Conservation (phyloP, 2,888 invertebrate genomes). For the Liodrosophila aerea region DNA sequence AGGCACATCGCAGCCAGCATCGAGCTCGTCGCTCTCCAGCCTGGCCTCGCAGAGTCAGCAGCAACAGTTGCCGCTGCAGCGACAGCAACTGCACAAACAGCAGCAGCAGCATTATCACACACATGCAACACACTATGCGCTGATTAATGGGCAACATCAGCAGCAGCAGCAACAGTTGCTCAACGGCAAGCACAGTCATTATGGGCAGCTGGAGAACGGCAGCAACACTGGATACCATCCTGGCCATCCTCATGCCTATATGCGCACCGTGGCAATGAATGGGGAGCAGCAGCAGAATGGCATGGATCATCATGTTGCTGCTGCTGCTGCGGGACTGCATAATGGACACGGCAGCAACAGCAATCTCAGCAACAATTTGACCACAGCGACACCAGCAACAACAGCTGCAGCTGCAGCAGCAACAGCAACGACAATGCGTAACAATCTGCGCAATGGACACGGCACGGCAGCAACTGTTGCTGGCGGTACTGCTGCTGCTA, state of each 20-base stretch:
- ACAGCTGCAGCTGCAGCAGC: conserved; percentile 4
- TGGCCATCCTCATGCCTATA: conserved; percentile 47
- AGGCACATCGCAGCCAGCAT: conserved; percentile 81
- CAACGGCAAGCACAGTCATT: conserved; percentile 59
- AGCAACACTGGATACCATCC: conserved; percentile 41
- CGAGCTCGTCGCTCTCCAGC: conserved; percentile 80
- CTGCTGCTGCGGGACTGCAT: conserved; percentile 34
- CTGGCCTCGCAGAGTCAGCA: conserved; percentile 80
- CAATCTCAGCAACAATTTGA: conserved; percentile 13
- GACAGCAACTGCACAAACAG: conserved; percentile 23
- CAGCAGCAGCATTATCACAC: conserved; percentile 47
- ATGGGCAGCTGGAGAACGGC: conserved; percentile 52
- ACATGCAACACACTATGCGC: no score
- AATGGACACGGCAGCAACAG: conserved; percentile 56
- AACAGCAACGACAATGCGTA: conserved; percentile 31
- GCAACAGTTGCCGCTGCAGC: conserved; percentile 56
- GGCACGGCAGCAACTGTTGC: conserved; percentile 3
- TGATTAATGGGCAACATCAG: conserved; percentile 46
- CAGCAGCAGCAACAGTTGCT: conserved; percentile 46
- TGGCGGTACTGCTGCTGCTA: conserved; percentile 12
- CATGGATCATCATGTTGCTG: conserved; percentile 34
- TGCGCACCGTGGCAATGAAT: conserved; percentile 42
- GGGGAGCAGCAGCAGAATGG: conserved; percentile 57
- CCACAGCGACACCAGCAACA: conserved; percentile 33
- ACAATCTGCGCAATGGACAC: conserved; percentile 60